Base-by-base conservation (phyloP, 2,888 invertebrate species). In the Selenia dentaria region DNA sequence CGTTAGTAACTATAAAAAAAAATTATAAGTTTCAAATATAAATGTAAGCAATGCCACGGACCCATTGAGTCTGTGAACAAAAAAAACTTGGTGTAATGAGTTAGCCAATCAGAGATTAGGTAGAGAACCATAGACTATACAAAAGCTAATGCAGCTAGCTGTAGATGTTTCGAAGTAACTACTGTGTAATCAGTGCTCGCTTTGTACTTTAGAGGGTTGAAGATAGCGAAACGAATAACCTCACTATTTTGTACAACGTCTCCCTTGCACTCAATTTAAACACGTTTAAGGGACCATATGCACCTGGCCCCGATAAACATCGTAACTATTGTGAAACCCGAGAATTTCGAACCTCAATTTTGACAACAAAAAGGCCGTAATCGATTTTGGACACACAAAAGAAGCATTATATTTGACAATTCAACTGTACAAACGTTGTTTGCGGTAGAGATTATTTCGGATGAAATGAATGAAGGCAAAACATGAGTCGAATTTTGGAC, bases 401-500 rank as follows among this genome's bases (percentile, higher is more conserved):
- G 75, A 61, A 58, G 83, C 73, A 86, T 89, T 89, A 86, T 90
- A 84, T 87, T 84, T 90, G 85, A 83, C 88, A 85, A 88, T 85
- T 86, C 87, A 81, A 83, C 86, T 87, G 87, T 79, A 82, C 77
- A 77, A 76, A 73, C 77, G 79, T 68, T 90, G 90, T 89, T 90
- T 90, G 90, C 83, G 88, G 89, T 89, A 75, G 75, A 83, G 90
- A 90, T 90, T 90, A 89, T 89, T 90, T 89, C 86, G 90, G 87
- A 75, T 87, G 88, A 72, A 89, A 83, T 86, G 90, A 90, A 90
- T 86, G 81, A 82, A 88, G 80, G 89, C 88, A 88, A 87, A 90
- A 90, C 88, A 89, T 79, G 78, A 83, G 83, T 78, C 79, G 11
- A 35, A 52, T 73, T 75, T 83, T 85, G 62, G 62, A 53, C 67